Conservation (phyloP, 2,888 invertebrate genomes). For the Morinoia aosen region DNA sequence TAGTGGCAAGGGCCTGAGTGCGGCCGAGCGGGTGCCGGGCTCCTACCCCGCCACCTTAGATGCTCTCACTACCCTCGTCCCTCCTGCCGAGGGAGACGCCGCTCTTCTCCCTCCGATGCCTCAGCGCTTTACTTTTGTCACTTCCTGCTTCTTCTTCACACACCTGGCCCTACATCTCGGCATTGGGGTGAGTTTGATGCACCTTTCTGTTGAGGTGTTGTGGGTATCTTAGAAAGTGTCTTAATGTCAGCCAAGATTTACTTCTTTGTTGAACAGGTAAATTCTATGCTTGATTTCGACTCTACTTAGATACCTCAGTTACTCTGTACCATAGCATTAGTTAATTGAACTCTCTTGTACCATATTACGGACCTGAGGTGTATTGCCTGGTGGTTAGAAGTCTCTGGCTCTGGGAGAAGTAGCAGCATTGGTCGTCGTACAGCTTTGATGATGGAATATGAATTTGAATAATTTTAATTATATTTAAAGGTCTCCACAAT, state of each 20-base stretch:
- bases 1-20: conserved; percentile 56
- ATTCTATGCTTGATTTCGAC: too few species aligned
- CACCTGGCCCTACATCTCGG: conserved; percentile 88
- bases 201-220: background rate
- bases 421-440: too few species aligned
- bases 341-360: too few species aligned
- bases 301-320: too few species aligned
- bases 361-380: too few species aligned
- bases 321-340: too few species aligned
- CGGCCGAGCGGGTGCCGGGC: conserved; percentile 74
- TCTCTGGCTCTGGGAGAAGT: too few species aligned
- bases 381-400: too few species aligned
- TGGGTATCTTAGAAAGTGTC: background rate
- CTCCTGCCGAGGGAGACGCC: conserved; percentile 74
- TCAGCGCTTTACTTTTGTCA: conserved; percentile 84
- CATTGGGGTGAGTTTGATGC: conserved; percentile 69
- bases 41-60: conserved; percentile 81
- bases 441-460: too few species aligned
- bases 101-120: conserved; percentile 69
- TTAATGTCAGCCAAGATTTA: background rate
- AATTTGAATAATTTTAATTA: too few species aligned
- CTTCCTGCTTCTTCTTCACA: conserved; percentile 91
- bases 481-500: too few species aligned
- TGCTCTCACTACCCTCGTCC: conserved; percentile 86
- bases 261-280: too few species aligned